Percentiles rank a stretch among this genome's conserved stretches.
These are phyloP conservation scores for Jaculus jaculus DNA, from an alignment of 2,113 vertebrate species.

Conservation along the genomic window DNA sequence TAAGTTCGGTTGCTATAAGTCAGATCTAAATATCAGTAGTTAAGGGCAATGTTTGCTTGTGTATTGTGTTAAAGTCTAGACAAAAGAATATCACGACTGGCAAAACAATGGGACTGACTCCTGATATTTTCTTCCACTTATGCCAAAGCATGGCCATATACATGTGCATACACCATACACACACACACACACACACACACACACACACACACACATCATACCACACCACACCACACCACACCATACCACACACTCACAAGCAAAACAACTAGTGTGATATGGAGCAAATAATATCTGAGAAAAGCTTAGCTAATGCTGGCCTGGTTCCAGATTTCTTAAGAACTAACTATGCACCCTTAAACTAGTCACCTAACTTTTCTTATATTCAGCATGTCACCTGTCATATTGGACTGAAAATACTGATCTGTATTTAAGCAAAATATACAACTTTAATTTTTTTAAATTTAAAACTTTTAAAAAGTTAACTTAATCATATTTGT, in stretches of 20 bases:
- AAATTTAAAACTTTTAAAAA: slow-evolving; percentile 52
- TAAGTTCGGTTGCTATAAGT: slow-evolving; percentile 27
- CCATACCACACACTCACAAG: no score
- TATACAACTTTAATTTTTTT: no score
- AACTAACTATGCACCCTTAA: neutral
- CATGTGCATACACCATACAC: no score
- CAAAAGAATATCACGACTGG: neutral
- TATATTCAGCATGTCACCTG: neutral
- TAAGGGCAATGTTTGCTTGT: neutral
- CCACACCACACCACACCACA: no score
- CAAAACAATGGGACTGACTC: neutral
- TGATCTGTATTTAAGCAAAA: neutral
- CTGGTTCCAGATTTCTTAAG: neutral
- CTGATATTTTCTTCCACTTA: no score
- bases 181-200: no score
- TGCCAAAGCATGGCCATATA: no score
- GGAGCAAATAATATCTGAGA: neutral
- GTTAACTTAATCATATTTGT: neutral
- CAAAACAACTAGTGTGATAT: neutral
- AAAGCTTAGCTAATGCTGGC: neutral
- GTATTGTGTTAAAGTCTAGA: neutral
- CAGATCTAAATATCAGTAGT: slow-evolving; percentile 29
- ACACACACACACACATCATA: no score
- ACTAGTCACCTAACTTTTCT: neutral
- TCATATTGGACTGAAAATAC: neutral